These are phyloP conservation scores for Acyrthosiphon pisum DNA, from an alignment of 1,140 invertebrate genomes.

Conservation along the genomic window DNA sequence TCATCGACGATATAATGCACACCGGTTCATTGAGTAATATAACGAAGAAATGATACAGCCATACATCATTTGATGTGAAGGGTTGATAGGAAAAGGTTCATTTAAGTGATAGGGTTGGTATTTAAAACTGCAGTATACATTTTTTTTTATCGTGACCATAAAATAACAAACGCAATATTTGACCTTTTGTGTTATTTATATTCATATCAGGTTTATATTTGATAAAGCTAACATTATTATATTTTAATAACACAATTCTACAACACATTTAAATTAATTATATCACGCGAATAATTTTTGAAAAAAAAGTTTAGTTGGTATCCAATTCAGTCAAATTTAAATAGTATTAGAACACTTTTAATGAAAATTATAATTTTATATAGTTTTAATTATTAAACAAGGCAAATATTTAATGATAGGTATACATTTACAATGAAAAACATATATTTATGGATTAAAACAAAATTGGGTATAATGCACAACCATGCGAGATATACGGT, in stretches of 20 bases:
- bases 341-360: not conserved
- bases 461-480: constrained; percentile 7
- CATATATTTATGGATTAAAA: constrained; percentile 21
- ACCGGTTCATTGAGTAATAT: constrained; percentile 57
- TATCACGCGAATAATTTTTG: not conserved
- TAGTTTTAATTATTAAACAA: not conserved
- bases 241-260: constrained; percentile 43
- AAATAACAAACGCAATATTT: constrained; percentile 49
- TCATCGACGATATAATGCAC: constrained; percentile 54
- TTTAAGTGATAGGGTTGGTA: constrained; percentile 52
- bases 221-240: constrained; percentile 5
- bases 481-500: not conserved
- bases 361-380: not conserved
- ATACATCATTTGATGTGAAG: constrained; percentile 52
- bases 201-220: constrained; percentile 34
- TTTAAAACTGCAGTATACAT: constrained; percentile 42
- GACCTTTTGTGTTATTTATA: constrained; percentile 49
- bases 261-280: constrained; percentile 14
- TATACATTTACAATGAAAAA: not conserved
- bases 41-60: constrained; percentile 55
- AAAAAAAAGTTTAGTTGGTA: not conserved
- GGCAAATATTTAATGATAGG: constrained; percentile 24
- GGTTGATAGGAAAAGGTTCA: constrained; percentile 54
- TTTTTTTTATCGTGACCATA: constrained; percentile 39
- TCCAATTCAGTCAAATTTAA: not conserved